phyloP scores from a whole-genome alignment of 2,113 vertebrate genomes.

The Xenopus laevis region DNA sequence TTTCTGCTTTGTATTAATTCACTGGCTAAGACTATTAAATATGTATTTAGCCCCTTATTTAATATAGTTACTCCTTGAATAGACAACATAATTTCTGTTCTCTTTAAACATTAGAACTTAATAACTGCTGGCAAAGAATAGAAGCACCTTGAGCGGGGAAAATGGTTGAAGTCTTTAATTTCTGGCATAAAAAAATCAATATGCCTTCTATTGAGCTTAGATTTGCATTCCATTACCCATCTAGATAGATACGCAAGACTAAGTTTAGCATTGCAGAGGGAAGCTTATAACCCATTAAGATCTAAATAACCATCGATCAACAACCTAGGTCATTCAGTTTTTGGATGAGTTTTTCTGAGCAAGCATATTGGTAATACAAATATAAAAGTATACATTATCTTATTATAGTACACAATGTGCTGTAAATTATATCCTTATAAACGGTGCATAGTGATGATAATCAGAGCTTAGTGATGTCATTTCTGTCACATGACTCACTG shows the following conservation, averaged over 20 bases:
- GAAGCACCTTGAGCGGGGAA: constrained; percentile 45
- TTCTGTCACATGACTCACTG: too few species aligned
- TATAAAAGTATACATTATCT: too few species aligned
- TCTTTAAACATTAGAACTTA: constrained; percentile 50
- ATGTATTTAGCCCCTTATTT: constrained; percentile 39
- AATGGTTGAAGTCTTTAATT: constrained; percentile 49
- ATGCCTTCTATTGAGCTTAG: constrained; percentile 42
- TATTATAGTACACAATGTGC: too few species aligned
- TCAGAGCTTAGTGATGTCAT: too few species aligned
- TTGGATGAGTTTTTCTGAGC: constrained; percentile 32
- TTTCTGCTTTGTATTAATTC: constrained; percentile 41
- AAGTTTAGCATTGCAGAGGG: constrained; percentile 49
- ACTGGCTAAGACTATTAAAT: constrained; percentile 26
- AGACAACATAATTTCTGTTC: constrained; percentile 50
- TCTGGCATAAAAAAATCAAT: constrained; percentile 54
- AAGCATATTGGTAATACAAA: constrained; percentile 29
- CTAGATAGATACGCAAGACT: constrained; percentile 51
- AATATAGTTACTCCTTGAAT: constrained; percentile 39
- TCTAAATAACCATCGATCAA: constrained; percentile 37
- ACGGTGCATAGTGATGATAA: too few species aligned
- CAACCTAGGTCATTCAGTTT: constrained; percentile 33
- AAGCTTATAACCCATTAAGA: constrained; percentile 52
- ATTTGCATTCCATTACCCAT: constrained; percentile 52
- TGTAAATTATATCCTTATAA: too few species aligned
- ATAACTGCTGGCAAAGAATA: constrained; percentile 50